phyloP scores from a whole-genome alignment of 1,140 invertebrate genomes.

The Eciton burchellii region DNA sequence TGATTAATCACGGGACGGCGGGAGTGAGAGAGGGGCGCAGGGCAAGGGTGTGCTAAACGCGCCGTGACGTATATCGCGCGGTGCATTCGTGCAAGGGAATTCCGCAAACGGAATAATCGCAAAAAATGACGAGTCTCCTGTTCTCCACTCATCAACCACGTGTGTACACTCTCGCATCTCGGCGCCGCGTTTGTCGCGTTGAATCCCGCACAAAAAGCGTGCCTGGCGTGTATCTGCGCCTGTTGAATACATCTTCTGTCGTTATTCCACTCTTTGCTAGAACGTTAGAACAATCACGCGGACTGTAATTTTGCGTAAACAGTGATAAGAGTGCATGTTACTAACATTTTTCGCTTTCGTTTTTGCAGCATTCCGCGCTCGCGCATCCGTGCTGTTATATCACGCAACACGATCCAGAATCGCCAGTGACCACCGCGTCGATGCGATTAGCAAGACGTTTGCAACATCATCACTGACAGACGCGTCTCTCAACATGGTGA shows the following conservation, averaged over 20 bases:
- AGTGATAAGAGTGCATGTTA: background rate
- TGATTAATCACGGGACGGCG: conserved; percentile 42
- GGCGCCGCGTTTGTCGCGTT: no score
- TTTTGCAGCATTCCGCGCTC: conserved; percentile 4
- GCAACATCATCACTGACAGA: background rate
- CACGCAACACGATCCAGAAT: background rate
- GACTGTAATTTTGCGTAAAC: background rate
- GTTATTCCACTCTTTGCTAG: no score
- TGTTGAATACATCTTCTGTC: no score
- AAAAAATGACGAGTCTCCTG: conserved; percentile 8
- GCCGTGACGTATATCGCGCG: conserved; percentile 17
- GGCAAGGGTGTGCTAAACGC: conserved; percentile 9
- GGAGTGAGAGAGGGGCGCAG: background rate
- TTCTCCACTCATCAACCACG: background rate
- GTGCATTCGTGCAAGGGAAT: conserved; percentile 47
- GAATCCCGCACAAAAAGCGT: no score
- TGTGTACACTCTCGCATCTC: background rate
- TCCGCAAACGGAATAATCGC: background rate
- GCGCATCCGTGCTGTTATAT: background rate
- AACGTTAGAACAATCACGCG: no score
- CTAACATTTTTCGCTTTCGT: background rate
- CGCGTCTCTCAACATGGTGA: conserved; percentile 75
- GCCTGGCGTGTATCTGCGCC: no score
- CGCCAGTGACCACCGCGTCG: no score
- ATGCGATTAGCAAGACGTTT: background rate